Evolutionary conservation across 1,140 invertebrate genomes (phyloP).

Genomic region (Mylabris phalerata): DNA sequence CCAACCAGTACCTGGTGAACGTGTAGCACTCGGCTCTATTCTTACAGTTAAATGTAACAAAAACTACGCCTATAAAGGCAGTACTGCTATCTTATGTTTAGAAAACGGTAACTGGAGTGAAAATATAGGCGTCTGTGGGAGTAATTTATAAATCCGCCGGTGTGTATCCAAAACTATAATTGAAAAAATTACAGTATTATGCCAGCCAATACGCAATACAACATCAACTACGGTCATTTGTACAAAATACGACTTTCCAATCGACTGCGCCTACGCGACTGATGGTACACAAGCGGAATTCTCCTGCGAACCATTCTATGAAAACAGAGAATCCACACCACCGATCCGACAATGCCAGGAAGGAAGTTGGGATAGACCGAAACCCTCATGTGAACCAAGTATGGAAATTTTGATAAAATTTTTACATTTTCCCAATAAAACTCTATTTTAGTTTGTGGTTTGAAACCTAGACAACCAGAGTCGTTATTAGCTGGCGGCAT

Average conservation of each 20-base stretch:
- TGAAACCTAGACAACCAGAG: no score
- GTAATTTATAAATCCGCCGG: background rate
- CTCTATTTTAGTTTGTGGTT: no score
- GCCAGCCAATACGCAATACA: no score
- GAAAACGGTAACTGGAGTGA: background rate
- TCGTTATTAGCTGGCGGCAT: no score
- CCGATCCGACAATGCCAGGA: background rate
- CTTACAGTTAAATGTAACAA: background rate
- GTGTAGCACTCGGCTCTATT: background rate
- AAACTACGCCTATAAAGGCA: background rate
- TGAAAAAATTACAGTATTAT: no score
- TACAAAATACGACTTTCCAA: background rate
- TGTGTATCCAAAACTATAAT: no score
- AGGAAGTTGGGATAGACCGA: background rate
- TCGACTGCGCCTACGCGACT: background rate
- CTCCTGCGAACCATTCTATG: conserved; percentile 6
- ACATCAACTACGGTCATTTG: background rate
- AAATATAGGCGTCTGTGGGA: background rate
- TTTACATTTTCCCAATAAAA: no score
- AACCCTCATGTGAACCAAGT: no score
- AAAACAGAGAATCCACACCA: background rate
- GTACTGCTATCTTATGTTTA: background rate
- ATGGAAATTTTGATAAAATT: no score
- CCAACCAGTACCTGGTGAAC: background rate
- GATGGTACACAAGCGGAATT: conserved; percentile 5